Conservation (phyloP, 2,888 invertebrate genomes). For the Mongoloraphidia duomilia region DNA sequence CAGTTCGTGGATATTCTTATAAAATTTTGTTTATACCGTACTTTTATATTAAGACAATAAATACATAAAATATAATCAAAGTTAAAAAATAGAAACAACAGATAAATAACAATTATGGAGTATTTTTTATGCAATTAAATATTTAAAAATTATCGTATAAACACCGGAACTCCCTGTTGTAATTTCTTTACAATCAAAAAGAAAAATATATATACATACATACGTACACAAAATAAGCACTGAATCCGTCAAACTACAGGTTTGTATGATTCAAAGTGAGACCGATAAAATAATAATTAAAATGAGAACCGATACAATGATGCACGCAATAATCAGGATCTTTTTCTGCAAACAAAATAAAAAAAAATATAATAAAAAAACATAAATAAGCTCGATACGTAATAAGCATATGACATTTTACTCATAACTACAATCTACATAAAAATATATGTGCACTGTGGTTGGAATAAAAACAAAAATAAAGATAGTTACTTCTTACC, state of each 20-base stretch:
- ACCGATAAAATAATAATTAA: constrained; percentile 54
- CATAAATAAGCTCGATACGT: constrained; percentile 26
- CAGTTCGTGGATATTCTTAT: too few species aligned
- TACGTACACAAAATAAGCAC: background rate
- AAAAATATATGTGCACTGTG: too few species aligned
- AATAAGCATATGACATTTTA: constrained; percentile 14
- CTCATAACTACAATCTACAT: constrained; percentile 11
- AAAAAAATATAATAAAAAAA: constrained; percentile 24
- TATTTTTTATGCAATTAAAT: constrained; percentile 7
- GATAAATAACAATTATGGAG: constrained; percentile 9
- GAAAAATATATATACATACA: background rate
- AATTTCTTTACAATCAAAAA: constrained; percentile 1
- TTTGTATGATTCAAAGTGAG: constrained; percentile 10
- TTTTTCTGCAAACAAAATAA: constrained; percentile 67
- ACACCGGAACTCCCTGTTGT: too few species aligned
- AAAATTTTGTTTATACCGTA: background rate
- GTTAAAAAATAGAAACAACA: constrained; percentile 10
- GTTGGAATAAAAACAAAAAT: too few species aligned
- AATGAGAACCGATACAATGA: constrained; percentile 61
- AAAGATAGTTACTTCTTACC: too few species aligned
- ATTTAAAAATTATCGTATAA: constrained; percentile 2
- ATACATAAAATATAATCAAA: constrained; percentile 6
- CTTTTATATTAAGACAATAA: constrained; percentile 8
- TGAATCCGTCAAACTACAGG: constrained; percentile 1
- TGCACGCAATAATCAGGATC: constrained; percentile 78